Evolutionary conservation across 2,797 vertebrate genomes (phyloP).

Genomic region (Poecile montanus): DNA sequence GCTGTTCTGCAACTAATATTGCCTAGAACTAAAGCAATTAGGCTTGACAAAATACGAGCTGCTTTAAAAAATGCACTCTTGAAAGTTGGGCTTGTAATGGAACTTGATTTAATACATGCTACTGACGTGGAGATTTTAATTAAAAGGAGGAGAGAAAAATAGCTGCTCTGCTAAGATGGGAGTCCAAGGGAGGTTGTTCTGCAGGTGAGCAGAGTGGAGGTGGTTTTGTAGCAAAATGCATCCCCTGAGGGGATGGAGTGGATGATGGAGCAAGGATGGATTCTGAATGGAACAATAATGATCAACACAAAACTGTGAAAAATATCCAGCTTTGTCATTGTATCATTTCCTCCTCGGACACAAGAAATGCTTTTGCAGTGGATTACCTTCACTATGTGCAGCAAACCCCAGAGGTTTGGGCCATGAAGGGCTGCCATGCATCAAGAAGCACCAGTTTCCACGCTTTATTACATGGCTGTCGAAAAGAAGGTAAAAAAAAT

Average conservation of each 20-base stretch:
- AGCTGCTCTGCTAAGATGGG: background rate
- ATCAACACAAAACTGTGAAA: background rate
- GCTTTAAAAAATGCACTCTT: conserved; percentile 49
- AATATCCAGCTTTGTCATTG: background rate
- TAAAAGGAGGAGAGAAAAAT: conserved; percentile 43
- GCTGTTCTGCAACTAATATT: conserved; percentile 77
- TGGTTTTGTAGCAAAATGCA: background rate
- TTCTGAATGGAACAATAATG: background rate
- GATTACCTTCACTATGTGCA: accelerated
- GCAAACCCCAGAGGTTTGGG: background rate
- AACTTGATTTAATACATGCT: conserved; percentile 64
- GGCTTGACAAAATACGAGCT: conserved; percentile 66
- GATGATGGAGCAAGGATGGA: background rate
- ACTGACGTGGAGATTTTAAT: conserved; percentile 58
- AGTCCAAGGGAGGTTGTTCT: background rate
- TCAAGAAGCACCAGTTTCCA: background rate
- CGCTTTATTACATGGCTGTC: background rate
- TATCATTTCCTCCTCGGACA: background rate
- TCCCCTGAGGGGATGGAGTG: background rate
- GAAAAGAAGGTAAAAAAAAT: background rate
- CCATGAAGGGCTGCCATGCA: background rate
- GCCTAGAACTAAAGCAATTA: conserved; percentile 77
- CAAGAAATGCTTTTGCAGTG: background rate
- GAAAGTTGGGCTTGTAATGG: conserved; percentile 8
- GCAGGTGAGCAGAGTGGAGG: background rate